Conservation (phyloP, 2,888 invertebrate genomes). For the Orchesella flavescens region DNA sequence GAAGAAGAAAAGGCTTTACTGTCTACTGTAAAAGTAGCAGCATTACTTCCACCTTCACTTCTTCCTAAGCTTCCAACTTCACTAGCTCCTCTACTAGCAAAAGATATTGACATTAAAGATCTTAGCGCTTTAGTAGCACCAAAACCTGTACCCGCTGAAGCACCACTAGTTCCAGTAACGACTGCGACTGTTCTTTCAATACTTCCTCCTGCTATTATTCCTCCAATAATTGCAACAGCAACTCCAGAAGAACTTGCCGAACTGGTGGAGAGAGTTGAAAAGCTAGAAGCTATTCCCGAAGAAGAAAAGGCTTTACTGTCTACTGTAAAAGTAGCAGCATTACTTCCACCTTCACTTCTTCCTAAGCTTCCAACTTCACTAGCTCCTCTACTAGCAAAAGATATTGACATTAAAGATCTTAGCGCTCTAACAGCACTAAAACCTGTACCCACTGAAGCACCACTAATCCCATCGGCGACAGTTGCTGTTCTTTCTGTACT, state of each 20-base stretch:
- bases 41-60: too few relatives aligned
- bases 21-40: too few relatives aligned
- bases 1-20: too few relatives aligned
- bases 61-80: too few relatives aligned
- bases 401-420: too few relatives aligned
- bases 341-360: background rate
- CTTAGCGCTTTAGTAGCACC: background rate
- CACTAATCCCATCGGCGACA: background rate
- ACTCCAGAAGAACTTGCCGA: background rate
- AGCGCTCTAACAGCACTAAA: too few relatives aligned
- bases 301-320: background rate
- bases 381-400: background rate
- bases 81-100: too few relatives aligned
- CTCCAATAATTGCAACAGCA: too few relatives aligned
- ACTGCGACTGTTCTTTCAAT: background rate
- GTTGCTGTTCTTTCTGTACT: background rate
- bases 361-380: background rate
- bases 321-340: background rate
- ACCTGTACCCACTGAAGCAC: background rate
- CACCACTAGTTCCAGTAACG: background rate
- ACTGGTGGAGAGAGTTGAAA: background rate
- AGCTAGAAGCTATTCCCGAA: background rate
- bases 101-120: too few relatives aligned
- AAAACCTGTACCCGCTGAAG: background rate
- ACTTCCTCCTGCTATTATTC: too few relatives aligned